Evolutionary conservation across 1,140 invertebrate species (phyloP), one percentile per base, ranked within the genome.

Genomic region (Zaprionus ornatus): DNA sequence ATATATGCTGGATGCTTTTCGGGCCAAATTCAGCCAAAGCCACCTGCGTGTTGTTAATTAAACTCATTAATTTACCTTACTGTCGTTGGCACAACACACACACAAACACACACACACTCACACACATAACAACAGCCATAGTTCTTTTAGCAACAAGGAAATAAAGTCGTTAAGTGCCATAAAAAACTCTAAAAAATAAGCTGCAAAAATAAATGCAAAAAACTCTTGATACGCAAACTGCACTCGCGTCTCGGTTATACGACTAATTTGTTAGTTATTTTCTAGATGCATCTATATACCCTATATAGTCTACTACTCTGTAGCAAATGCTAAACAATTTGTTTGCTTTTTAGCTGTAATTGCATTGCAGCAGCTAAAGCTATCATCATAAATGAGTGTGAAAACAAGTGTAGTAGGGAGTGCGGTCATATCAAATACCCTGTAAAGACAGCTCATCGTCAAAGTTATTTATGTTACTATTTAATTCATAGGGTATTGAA

Each of bases 21-120:
- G 27, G 32, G 45, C 45, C 45, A 23, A 50, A 50, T 50, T 50
- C 45, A 50, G 32, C n/a, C 54, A 23, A 61, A 64, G 52, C 35
- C 57, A 48, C 35, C 84, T 78, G 84, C 84, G 85, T 88, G 84
- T 81, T 78, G 85, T 68, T 88, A 88, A 88, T 88, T 88, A 85
- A 79, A 57, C 84, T 84, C 84, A 90, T 88, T 87, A 87, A 87
- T 80, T 87, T 87, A n/a, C 48, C 66, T 69, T 77, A 67, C 69
- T 86, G 83, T 86, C 84, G 82, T 74, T 85, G 65, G 74, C 42
- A 69, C 56, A 15, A 29, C 66, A 68, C 32, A 64, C 48, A 65
- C 62, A 29, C 25, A 13, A 52, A 66, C 3, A 29, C 4, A 21
- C 37, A 50, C 23, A 27, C 3, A 9, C 27, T 35, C 19, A 37